These are phyloP conservation scores for Anguilla obscura DNA, from an alignment of 2,797 vertebrate genomes.

Conservation along the genomic window DNA sequence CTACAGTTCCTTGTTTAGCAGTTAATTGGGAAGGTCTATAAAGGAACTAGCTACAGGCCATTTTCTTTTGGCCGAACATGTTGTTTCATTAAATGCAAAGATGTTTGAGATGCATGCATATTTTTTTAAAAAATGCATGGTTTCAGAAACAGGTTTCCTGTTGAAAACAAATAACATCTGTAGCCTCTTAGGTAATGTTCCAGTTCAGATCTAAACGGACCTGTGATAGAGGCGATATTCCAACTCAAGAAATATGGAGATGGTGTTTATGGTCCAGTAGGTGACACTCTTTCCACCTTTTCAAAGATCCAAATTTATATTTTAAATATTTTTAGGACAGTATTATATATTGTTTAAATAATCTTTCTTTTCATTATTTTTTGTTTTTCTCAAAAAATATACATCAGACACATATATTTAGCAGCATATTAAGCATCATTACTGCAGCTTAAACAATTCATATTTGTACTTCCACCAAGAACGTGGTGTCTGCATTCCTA, in stretches of 20 bases:
- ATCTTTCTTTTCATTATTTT: neutral
- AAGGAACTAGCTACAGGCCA: no score
- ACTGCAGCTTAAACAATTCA: no score
- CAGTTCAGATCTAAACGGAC: neutral
- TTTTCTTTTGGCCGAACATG: no score
- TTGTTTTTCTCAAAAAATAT: neutral
- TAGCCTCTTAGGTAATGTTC: neutral
- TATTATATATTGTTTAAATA: neutral
- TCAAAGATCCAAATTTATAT: neutral
- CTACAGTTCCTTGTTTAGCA: no score
- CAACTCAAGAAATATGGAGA: neutral
- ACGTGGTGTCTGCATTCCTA: neutral
- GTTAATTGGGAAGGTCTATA: no score
- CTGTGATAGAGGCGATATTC: neutral
- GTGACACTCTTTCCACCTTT: constrained; percentile 36
- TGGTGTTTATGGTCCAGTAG: constrained; percentile 28
- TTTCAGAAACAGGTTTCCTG: neutral
- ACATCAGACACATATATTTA: neutral
- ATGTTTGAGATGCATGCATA: neutral
- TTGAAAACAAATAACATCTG: neutral
- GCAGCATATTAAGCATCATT: neutral
- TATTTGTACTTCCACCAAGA: neutral
- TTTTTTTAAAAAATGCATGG: neutral
- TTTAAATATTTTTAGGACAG: constrained; percentile 15
- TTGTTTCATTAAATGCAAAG: neutral